These are phyloP conservation scores for Porites australiensis DNA, from an alignment of 64 coral and sea anemone species.

Conservation along the genomic window DNA sequence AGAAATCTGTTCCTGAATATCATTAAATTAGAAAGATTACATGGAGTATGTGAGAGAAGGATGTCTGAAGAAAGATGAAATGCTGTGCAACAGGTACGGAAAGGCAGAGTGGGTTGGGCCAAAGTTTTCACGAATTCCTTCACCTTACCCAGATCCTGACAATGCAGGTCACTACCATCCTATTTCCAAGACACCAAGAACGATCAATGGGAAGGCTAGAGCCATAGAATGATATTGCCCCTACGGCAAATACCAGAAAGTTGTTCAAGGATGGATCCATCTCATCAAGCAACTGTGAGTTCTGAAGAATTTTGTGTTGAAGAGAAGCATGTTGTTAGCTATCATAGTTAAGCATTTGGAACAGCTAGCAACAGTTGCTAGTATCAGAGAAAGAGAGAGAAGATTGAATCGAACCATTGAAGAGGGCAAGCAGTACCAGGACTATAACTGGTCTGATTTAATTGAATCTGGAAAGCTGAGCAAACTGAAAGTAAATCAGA, in stretches of 20 bases:
- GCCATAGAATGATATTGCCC: background rate
- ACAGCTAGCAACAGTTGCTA: slow-evolving; percentile 16
- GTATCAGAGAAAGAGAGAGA: slow-evolving; percentile 12
- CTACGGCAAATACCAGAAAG: background rate
- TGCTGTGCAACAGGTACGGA: too few relatives aligned
- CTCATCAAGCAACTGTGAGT: slow-evolving; percentile 2
- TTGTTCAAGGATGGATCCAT: slow-evolving; percentile 5
- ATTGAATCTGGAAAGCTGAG: slow-evolving; percentile 1
- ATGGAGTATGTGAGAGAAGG: too few relatives aligned
- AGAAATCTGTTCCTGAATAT: too few relatives aligned
- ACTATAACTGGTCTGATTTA: slow-evolving; percentile 15
- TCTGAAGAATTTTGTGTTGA: background rate
- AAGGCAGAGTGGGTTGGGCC: too few relatives aligned
- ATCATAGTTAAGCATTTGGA: slow-evolving; percentile 7
- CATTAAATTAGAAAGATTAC: too few relatives aligned
- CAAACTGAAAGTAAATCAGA: background rate
- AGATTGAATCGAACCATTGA: slow-evolving; percentile 12
- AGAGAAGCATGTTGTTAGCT: slow-evolving; percentile 10
- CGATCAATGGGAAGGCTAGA: background rate
- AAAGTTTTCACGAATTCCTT: background rate
- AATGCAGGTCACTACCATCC: slow-evolving; percentile 3
- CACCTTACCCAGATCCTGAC: slow-evolving; percentile 8
- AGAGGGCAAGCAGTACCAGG: slow-evolving; percentile 5
- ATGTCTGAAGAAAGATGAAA: too few relatives aligned
- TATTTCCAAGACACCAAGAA: background rate